phyloP scores from a whole-genome alignment of 2,113 vertebrate species.

The Vulpes lagopus region DNA sequence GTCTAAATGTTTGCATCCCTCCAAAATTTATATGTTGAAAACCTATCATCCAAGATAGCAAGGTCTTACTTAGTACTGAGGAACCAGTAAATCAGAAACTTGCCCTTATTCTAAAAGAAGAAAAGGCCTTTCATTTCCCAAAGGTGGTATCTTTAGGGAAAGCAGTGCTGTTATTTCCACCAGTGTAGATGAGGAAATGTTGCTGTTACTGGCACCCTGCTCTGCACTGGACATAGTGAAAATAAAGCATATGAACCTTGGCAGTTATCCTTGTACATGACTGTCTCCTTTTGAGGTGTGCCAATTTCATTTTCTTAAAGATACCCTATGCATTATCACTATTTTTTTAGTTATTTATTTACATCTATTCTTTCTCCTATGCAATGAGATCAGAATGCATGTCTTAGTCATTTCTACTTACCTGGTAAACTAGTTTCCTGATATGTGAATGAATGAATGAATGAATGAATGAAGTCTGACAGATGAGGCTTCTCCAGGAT shows the following conservation, averaged over 20 bases:
- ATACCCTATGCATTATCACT: background rate
- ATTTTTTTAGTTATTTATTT: background rate
- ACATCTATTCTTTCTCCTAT: background rate
- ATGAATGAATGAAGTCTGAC: background rate
- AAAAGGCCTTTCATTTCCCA: background rate
- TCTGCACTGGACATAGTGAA: background rate
- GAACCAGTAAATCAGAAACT: background rate
- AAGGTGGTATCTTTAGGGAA: background rate
- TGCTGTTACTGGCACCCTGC: background rate
- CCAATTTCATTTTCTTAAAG: background rate
- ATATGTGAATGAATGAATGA: background rate
- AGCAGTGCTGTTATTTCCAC: background rate
- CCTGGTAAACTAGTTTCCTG: background rate
- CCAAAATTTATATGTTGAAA: background rate
- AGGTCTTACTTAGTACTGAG: background rate
- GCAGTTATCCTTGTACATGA: background rate
- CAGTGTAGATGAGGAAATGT: background rate
- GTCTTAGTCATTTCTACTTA: background rate
- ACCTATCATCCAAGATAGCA: background rate
- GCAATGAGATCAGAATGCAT: background rate
- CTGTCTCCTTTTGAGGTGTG: background rate
- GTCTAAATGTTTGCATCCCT: background rate
- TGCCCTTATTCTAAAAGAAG: background rate
- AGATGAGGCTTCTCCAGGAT: background rate
- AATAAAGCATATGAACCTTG: background rate